Evolutionary conservation across 2,113 vertebrate genomes (phyloP).

Genomic region (Rhabdomys dilectus): DNA sequence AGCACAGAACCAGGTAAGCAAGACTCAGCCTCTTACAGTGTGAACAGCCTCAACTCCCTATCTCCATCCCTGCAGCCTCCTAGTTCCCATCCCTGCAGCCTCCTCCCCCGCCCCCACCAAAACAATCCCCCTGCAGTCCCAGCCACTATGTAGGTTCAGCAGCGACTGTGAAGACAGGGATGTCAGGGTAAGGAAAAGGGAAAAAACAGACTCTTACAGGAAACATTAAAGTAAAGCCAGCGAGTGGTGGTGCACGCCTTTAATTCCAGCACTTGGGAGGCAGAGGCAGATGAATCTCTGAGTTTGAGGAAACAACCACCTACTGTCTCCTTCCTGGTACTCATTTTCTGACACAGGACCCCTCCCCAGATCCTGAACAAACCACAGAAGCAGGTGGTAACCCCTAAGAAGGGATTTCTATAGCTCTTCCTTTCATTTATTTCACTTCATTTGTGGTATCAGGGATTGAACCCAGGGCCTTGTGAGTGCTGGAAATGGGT

Average conservation of each 20-base stretch:
- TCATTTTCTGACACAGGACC: neutral
- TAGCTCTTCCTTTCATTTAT: neutral
- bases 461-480: neutral
- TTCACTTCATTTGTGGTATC: neutral
- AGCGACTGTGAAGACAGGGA: neutral
- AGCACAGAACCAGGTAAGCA: neutral
- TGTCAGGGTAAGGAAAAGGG: neutral
- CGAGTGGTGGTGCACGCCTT: rapidly evolving
- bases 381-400: neutral
- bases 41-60: neutral
- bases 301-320: neutral
- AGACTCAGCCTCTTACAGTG: neutral
- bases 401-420: neutral
- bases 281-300: neutral
- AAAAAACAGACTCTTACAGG: conserved; percentile 24
- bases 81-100: conserved; percentile 17
- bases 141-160: conserved; percentile 13
- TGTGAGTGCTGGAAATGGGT: neutral
- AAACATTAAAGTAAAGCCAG: neutral
- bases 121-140: conserved; percentile 27
- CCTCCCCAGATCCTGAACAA: neutral
- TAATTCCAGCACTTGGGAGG: neutral
- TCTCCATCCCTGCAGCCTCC: neutral
- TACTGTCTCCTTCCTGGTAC: neutral
- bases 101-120: conserved; percentile 5